Conservation (phyloP, 2,888 invertebrate genomes). For the Synanthedon formicaeformis region DNA sequence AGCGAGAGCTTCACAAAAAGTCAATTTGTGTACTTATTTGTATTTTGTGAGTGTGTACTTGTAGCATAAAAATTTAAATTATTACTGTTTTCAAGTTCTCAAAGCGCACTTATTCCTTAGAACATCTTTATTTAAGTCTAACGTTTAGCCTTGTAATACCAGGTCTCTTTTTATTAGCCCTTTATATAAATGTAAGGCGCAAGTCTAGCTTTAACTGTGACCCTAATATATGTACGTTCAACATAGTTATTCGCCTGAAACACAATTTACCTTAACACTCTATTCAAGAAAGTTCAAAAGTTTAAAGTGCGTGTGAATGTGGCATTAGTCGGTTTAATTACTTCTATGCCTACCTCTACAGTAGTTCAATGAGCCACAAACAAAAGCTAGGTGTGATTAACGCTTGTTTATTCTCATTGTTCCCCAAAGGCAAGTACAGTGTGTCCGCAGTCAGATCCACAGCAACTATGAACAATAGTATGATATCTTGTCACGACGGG, state of each 20-base stretch:
- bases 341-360: neutral
- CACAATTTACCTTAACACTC: neutral
- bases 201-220: no score
- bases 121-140: no score
- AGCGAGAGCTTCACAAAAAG: no score
- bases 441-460: constrained; percentile 17
- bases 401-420: neutral
- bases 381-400: neutral
- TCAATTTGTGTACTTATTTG: no score
- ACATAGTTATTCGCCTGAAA: neutral
- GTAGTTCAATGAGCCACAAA: neutral
- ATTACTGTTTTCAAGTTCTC: no score
- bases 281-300: neutral
- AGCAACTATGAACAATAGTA: neutral
- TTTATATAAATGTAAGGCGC: no score
- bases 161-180: no score
- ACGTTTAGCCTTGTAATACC: no score
- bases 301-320: neutral
- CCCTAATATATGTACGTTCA: no score
- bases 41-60: no score
- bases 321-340: neutral
- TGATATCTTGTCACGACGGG: neutral
- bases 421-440: constrained; percentile 12
- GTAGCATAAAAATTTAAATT: no score
- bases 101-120: no score